A percentile compares a stretch with the other conserved stretches of the same genome.
phyloP scores from a whole-genome alignment of 2,888 invertebrate genomes.

The Unio delphinus region DNA sequence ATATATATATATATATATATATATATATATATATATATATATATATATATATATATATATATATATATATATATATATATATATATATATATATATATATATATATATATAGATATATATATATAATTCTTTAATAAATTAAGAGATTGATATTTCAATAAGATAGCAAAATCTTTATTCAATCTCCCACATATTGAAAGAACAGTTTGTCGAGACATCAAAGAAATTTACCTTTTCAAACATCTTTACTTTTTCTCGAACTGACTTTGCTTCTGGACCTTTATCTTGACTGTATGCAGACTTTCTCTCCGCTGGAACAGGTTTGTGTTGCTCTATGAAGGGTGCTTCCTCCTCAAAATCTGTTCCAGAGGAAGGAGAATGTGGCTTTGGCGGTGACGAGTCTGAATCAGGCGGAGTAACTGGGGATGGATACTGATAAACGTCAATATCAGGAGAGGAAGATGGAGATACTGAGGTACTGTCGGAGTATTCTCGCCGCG shows the following conservation, averaged over 20 bases:
- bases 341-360: constrained; percentile 51
- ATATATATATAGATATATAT: too few relatives aligned
- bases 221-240: constrained; percentile 28
- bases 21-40: too few relatives aligned
- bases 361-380: constrained; percentile 65
- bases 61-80: too few relatives aligned
- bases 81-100: too few relatives aligned
- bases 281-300: not conserved
- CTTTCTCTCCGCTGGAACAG: constrained; percentile 1
- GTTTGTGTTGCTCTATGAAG: constrained; percentile 14
- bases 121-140: not conserved
- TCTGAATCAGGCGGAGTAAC: constrained; percentile 66
- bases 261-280: not conserved
- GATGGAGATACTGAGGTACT: constrained; percentile 62
- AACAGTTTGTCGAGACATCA: not conserved
- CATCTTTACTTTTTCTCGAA: constrained; percentile 21
- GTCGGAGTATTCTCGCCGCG: constrained; percentile 62
- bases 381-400: constrained; percentile 66
- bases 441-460: constrained; percentile 60
- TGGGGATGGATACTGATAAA: constrained; percentile 65
- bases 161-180: too few relatives aligned
- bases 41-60: too few relatives aligned
- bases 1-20: too few relatives aligned
- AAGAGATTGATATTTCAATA: not conserved
- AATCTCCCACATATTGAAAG: too few relatives aligned